Base-by-base conservation (phyloP, 2,113 vertebrate species). In the Pygoscelis antarcticus region DNA sequence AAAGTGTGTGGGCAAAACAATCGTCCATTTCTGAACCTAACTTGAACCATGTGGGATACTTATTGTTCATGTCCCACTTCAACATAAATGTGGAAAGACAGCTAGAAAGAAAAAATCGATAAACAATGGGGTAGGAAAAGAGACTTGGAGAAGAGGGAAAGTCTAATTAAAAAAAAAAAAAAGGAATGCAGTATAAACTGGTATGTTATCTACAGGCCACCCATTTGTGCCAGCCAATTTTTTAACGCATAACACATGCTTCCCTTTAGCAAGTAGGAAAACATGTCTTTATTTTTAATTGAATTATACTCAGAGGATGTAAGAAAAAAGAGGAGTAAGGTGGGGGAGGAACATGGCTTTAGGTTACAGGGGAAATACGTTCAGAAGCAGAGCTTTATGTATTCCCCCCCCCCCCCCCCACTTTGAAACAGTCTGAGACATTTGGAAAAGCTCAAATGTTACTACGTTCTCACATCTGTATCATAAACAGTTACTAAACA, bases 401-500 rank as follows among this genome's bases (percentile, higher is more conserved):
- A 21, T 75, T 42, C 22, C 49, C 7, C 46, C 2, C 66, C 61
- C 52, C 17, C 36, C 36, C 36, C 36, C 36, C 36, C 15, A 40
- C 15, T 62, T 72, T 47, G 83, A 91, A 95, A 66, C 15, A 64
- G 55, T 49, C 27, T 13, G 36, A 84, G 49, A 57, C 22, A 42
- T 96, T 91, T 91, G 81, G 61, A 87, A 94, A 91, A 52, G 36
- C 74, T 93, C 81, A 82, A 72, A 65, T 78, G 70, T 83, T 89
- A 57, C 72, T 52, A 13, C 4, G 7, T 87, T 93, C 76, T 89
- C 92, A 93, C 83, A 89, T 90, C 72, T 87, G 52, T 71, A 61
- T 34, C 86, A 84, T 89, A 96, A 97, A 95, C 94, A 93, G 86
- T 91, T 89, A 42, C 87, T 96, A 93, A 96, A 93, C 86, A 96